Percentiles rank a stretch among this genome's conserved stretches.
phyloP scores from a whole-genome alignment of 2,888 invertebrate genomes.

The Drosophila villosipedis region DNA sequence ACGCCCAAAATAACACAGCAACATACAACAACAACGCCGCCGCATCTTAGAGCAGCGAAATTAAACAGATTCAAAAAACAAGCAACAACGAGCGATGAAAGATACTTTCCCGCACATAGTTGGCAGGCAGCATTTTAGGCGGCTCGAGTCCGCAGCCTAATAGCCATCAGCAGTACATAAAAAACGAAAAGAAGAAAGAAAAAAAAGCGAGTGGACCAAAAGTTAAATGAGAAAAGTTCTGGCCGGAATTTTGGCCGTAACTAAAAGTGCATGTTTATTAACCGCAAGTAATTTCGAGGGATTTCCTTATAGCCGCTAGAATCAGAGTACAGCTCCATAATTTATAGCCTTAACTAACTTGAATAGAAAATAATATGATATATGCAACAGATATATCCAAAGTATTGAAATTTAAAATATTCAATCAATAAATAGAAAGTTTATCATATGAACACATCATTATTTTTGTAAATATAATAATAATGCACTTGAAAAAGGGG shows the following conservation, averaged over 20 bases:
- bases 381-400: not conserved
- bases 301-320: not conserved
- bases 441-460: not conserved
- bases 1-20: slow-evolving; percentile 28
- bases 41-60: slow-evolving; percentile 38
- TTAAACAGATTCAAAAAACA: slow-evolving; percentile 46
- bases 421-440: not conserved
- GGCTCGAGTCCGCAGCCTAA: slow-evolving; percentile 20
- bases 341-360: not conserved
- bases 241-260: slow-evolving; percentile 37
- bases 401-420: not conserved
- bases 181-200: slow-evolving; percentile 34
- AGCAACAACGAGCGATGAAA: slow-evolving; percentile 23
- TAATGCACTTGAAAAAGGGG: not conserved
- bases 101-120: slow-evolving; percentile 49
- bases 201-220: slow-evolving; percentile 33
- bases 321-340: not conserved
- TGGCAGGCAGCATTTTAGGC: slow-evolving; percentile 11
- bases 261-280: slow-evolving; percentile 70
- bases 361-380: not conserved
- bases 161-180: slow-evolving; percentile 71
- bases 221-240: slow-evolving; percentile 80
- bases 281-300: slow-evolving; percentile 55
- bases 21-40: slow-evolving; percentile 12
- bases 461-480: not conserved